phyloP scores from a whole-genome alignment of 2,113 vertebrate species.

The Engystomops pustulosus region DNA sequence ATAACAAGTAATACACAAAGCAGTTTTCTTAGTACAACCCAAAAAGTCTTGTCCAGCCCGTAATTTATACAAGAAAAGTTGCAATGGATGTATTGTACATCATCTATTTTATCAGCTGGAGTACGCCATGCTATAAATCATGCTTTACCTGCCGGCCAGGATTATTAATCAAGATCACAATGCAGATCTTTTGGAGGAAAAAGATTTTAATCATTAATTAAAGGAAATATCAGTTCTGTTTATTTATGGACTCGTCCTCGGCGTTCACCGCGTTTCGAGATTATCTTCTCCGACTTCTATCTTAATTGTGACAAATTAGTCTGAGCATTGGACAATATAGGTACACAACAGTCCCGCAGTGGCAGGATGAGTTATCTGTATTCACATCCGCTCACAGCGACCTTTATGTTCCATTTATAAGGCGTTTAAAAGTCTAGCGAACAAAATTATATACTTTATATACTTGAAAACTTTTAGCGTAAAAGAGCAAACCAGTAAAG shows the following conservation, averaged over 20 bases:
- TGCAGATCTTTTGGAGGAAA: neutral
- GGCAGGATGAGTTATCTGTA: conserved; percentile 8
- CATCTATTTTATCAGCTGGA: neutral
- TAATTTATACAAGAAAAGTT: conserved; percentile 1
- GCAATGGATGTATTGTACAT: neutral
- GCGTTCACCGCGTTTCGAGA: neutral
- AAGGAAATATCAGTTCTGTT: neutral
- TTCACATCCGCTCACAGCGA: neutral
- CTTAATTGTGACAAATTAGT: neutral
- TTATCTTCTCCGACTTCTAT: neutral
- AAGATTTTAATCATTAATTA: conserved; percentile 37
- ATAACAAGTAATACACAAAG: no score
- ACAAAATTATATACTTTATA: neutral
- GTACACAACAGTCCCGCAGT: neutral
- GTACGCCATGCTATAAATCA: conserved; percentile 23
- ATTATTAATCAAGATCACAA: conserved; percentile 29
- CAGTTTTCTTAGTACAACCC: no score
- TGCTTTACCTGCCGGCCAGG: neutral
- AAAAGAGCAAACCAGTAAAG: neutral
- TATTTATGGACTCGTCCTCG: neutral
- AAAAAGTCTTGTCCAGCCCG: neutral
- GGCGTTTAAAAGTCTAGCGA: neutral
- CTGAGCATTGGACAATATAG: neutral
- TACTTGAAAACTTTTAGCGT: neutral
- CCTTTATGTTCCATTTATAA: neutral